Conservation (phyloP, 2,888 invertebrate species). For the Pseudanteris insignis region DNA sequence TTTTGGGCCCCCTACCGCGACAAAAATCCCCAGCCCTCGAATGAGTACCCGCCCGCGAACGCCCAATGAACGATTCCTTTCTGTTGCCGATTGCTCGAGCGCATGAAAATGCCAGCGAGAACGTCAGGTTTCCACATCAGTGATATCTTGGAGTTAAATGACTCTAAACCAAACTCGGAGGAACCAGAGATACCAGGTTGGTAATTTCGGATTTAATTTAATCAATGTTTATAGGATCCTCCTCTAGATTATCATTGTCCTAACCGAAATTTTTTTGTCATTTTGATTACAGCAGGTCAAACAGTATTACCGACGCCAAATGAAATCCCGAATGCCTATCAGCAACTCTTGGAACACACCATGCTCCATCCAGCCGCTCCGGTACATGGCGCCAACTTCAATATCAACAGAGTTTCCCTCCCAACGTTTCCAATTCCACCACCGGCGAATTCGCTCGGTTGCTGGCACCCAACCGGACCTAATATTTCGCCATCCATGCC, state of each 20-base stretch:
- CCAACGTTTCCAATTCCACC: slow-evolving; percentile 56
- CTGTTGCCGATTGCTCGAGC: slow-evolving; percentile 78
- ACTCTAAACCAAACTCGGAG: slow-evolving; percentile 66
- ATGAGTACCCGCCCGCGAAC: slow-evolving; percentile 11
- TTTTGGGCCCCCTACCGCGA: slow-evolving; percentile 9
- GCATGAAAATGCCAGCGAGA: slow-evolving; percentile 82
- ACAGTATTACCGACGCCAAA: slow-evolving; percentile 57
- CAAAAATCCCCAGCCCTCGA: no score
- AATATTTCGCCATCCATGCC: slow-evolving; percentile 53
- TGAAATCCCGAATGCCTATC: slow-evolving; percentile 61
- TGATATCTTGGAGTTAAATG: slow-evolving; percentile 90
- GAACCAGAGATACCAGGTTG: slow-evolving; percentile 60
- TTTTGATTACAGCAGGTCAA: slow-evolving; percentile 52
- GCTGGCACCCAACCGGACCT: slow-evolving; percentile 42
- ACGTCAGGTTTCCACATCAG: slow-evolving; percentile 91
- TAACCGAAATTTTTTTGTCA: no score
- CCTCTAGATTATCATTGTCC: no score
- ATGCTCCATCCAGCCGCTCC: slow-evolving; percentile 59
- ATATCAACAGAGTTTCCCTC: slow-evolving; percentile 55
- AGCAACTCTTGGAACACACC: slow-evolving; percentile 63
- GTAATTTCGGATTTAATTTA: slow-evolving; percentile 2
- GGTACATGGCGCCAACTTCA: slow-evolving; percentile 47
- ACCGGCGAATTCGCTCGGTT: slow-evolving; percentile 50
- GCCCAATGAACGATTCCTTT: slow-evolving; percentile 21
- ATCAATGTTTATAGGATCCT: no score